Conservation (phyloP, 35 echinoderm and acorn worm species). For the Heliocidaris tuberculata region DNA sequence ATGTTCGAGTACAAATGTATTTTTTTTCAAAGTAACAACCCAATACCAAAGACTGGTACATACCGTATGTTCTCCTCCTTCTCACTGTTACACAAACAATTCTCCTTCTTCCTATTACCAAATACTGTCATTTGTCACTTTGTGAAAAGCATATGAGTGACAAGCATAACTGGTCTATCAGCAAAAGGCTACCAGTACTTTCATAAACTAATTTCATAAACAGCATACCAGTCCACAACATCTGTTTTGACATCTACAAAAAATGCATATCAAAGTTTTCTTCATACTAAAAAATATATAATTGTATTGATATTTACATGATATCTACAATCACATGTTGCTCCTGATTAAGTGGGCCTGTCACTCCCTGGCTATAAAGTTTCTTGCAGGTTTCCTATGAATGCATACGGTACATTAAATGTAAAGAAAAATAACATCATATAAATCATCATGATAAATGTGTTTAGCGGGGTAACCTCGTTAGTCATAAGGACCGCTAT, state of each 20-base stretch:
- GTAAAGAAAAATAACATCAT: neutral
- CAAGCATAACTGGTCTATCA: neutral
- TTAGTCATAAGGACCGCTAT: too few species aligned
- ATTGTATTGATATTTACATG: neutral
- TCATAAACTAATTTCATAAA: too few species aligned
- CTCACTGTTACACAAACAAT: neutral
- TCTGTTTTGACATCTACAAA: neutral
- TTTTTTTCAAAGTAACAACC: too few species aligned
- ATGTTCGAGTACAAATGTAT: too few species aligned
- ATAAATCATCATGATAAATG: neutral
- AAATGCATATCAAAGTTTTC: conserved; percentile 7
- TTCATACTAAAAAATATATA: conserved; percentile 10
- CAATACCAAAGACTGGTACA: neutral
- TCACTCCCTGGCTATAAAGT: neutral
- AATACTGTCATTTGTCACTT: neutral
- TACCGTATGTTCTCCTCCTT: neutral
- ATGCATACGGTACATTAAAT: neutral
- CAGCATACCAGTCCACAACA: neutral
- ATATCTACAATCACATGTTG: neutral
- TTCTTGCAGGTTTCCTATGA: neutral
- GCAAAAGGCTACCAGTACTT: neutral
- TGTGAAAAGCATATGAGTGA: neutral
- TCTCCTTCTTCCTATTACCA: neutral
- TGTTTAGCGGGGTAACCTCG: too few species aligned
- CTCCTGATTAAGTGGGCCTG: neutral